Percentiles rank a stretch among this genome's conserved stretches.
Conservation (phyloP, 2,797 vertebrate species). For the Salarias fasciatus region DNA sequence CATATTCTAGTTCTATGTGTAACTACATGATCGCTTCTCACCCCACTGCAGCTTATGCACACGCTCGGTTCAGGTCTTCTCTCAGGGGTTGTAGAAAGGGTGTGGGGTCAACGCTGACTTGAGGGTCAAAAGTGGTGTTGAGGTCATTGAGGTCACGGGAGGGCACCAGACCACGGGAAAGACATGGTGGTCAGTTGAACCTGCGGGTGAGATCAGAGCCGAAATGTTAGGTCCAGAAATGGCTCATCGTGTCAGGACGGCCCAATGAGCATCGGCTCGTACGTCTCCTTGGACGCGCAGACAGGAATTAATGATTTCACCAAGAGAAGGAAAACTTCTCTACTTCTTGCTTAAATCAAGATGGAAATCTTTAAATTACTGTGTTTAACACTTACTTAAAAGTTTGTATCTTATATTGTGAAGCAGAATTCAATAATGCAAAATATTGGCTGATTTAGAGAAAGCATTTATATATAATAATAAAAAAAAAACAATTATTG, state of each 20-base stretch:
- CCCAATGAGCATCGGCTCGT: too few species aligned
- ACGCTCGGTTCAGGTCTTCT: slow-evolving; percentile 53
- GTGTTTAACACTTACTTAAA: too few species aligned
- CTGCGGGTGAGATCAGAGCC: slow-evolving; percentile 49
- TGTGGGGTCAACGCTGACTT: slow-evolving; percentile 60
- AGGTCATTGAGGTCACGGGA: slow-evolving; percentile 68
- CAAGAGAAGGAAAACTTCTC: too few species aligned
- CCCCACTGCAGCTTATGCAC: slow-evolving; percentile 71
- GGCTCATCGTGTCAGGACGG: background rate
- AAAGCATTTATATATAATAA: too few species aligned
- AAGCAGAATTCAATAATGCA: too few species aligned
- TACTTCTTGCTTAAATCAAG: too few species aligned
- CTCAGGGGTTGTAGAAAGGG: slow-evolving; percentile 53
- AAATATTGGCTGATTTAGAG: too few species aligned
- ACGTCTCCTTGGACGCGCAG: too few species aligned
- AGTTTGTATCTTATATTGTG: too few species aligned
- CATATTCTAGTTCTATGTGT: background rate
- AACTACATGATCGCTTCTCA: slow-evolving; percentile 38
- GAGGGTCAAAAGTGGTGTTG: slow-evolving; percentile 43
- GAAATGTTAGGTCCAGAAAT: slow-evolving; percentile 1
- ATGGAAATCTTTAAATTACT: too few species aligned
- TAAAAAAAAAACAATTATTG: too few species aligned
- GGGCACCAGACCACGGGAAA: slow-evolving; percentile 41
- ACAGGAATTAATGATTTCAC: too few species aligned
- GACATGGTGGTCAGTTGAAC: slow-evolving; percentile 52